Evolutionary conservation across 2,888 invertebrate species (phyloP), one percentile per base, ranked within the genome.

Genomic region (Scaptomyza reducta): DNA sequence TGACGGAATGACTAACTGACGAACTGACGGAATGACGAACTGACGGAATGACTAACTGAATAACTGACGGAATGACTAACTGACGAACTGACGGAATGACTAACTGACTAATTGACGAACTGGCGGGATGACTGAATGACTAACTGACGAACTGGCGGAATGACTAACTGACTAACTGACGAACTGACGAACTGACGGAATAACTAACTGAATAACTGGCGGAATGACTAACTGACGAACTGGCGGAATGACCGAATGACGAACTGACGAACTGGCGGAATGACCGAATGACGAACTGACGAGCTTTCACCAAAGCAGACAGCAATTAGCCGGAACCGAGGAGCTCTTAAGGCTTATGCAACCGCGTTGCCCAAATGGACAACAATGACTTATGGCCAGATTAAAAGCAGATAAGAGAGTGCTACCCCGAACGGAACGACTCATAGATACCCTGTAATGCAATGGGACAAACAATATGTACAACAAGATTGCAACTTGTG

Each of bases 301-400:
- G n/a, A 31, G 51, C 76, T 76, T 76, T 76, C 76, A 74, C 81
- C 76, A 62, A 56, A 40, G 7, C 47, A n/a, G 13, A 10, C 31
- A 3, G 59, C 78, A 69, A 76, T 76, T 77, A 77, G 51, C 33
- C 35, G 46, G 29, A 45, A 45, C 10, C 29, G 27, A 31, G 13
- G 3, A 14, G 9, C 1, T 38, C n/a, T 7, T 7, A 16, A 10
- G 11, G 27, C 63, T 77, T 81, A 77, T 77, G 76, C 82, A 77
- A 75, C 46, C 27, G 14, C 44, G 16, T 18, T 31, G 53, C 53
- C 16, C 22, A 61, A 51, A 18, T 14, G 61, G 27, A 47, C 62
- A 40, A 61, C 44, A 49, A 33, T 22, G 33, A 18, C 49, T 33
- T 18, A 18, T 31, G 31, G 31, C 49, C 49, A 18, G 31, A 18